Base-by-base conservation (phyloP, 2,888 invertebrate species). In the Taenaris catops region DNA sequence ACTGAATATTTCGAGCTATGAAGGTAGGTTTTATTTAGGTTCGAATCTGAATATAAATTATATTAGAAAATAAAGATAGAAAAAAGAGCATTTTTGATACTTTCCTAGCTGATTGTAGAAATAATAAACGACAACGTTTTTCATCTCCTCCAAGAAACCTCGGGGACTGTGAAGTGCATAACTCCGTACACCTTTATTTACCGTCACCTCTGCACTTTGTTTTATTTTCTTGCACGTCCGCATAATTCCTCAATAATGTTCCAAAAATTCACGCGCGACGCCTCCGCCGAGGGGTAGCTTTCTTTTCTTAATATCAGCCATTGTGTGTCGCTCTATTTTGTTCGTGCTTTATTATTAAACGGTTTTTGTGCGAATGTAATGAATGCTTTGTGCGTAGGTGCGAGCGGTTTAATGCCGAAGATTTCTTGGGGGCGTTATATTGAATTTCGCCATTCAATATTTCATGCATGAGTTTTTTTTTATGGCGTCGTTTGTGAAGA, bases 331-430 rank as follows among this genome's bases (percentile, higher is more conserved):
- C 57, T 70, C 74, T 68, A 73, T 76, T 75, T 78, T 73, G 72
- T 73, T 74, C 65, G 63, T 61, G 69, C 52, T 46, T 46, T 54
- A 71, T 26, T 31, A 31, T 31, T 73, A 78, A 79, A 78, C 71
- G 69, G 71, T 64, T 67, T 78, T 81, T 78, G 70, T 76, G 58
- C 57, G 75, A 63, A 57, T 64, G 72, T 79, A 80, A 81, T 83
- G 81, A 81, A 76, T 58, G 75, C 73, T 76, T 83, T 80, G 75
- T 81, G 61, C 62, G 51, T 63, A 83, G 83, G 84, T 81, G 84
- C 68, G 79, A 83, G 72, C 53, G 61, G 63, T 58, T 69, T 60
- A 68, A 67, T 63, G 48, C 62, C 50, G 46, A 45, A 49, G 49
- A 55, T 48, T 43, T 48, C 39, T 38, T 42, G 46, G 41, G 53